These are phyloP conservation scores for Zoroaster sp. DNA, from an alignment of 53 echinoderm and acorn worm genomes.

Conservation along the genomic window DNA sequence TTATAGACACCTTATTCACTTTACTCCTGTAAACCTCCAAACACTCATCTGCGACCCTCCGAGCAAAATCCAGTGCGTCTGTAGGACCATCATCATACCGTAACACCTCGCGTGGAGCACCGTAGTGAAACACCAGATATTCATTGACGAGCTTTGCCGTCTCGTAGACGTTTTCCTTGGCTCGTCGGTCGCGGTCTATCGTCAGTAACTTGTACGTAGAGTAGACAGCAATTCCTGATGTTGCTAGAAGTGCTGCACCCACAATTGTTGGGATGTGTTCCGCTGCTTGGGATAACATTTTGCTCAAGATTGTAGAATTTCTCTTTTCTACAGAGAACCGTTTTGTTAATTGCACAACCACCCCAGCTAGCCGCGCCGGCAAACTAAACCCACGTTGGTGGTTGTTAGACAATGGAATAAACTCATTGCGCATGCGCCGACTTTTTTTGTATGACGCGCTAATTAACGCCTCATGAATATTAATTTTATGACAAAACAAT, in stretches of 20 bases:
- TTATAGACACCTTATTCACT: conserved; percentile 92
- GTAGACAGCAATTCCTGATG: conserved; percentile 79
- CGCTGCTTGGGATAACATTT: conserved; percentile 2
- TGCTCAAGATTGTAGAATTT: background rate
- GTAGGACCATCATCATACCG: conserved; percentile 89
- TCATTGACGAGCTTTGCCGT: conserved; percentile 89
- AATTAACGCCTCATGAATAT: no score
- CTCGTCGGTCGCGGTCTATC: conserved; percentile 2
- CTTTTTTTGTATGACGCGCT: no score
- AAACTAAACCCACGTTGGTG: no score
- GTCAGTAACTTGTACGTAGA: conserved; percentile 78
- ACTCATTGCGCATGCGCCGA: no score
- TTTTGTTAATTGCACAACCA: no score
- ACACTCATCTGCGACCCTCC: conserved; percentile 90
- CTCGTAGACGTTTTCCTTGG: conserved; percentile 77
- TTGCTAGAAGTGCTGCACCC: conserved; percentile 75
- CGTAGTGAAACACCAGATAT: conserved; percentile 91
- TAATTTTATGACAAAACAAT: no score
- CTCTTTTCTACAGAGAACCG: no score
- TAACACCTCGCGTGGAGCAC: conserved; percentile 81
- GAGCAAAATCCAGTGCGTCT: conserved; percentile 87
- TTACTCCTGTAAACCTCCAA: conserved; percentile 63
- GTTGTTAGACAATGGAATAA: no score
- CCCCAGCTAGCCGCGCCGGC: no score
- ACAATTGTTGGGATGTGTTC: conserved; percentile 56